phyloP scores from a whole-genome alignment of 2,888 invertebrate species.

The Habrosyne pyritoides region DNA sequence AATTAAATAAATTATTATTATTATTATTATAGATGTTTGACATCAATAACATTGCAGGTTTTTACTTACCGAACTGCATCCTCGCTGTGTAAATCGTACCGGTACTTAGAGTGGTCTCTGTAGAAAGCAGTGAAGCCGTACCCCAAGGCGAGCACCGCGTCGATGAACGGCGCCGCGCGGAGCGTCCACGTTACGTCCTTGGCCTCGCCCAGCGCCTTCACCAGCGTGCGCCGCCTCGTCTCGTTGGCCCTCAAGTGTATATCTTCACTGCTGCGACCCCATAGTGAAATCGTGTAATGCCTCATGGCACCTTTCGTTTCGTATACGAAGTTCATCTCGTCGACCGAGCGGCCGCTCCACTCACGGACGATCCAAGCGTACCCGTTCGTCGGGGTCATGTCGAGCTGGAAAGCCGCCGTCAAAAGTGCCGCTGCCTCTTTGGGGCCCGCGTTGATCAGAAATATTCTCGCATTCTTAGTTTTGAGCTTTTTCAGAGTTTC shows the following conservation, averaged over 20 bases:
- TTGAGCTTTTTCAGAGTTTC: slow-evolving; percentile 10
- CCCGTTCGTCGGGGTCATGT: slow-evolving; percentile 70
- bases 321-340: slow-evolving; percentile 2
- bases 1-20: too few species aligned
- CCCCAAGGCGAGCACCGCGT: slow-evolving; percentile 34
- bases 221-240: slow-evolving; percentile 1
- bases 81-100: slow-evolving; percentile 18
- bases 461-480: slow-evolving; percentile 85
- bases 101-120: slow-evolving; percentile 9
- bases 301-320: slow-evolving; percentile 5
- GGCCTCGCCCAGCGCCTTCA: slow-evolving; percentile 1
- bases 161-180: slow-evolving; percentile 25
- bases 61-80: slow-evolving; percentile 14
- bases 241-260: background rate
- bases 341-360: slow-evolving; percentile 27
- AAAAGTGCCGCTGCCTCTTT: slow-evolving; percentile 86
- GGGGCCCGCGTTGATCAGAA: slow-evolving; percentile 90
- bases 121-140: slow-evolving; percentile 16
- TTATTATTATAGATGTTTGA: too few species aligned
- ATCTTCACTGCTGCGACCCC: slow-evolving; percentile 21
- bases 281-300: slow-evolving; percentile 38
- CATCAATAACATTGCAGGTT: too few species aligned
- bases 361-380: slow-evolving; percentile 57
- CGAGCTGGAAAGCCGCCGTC: slow-evolving; percentile 76
- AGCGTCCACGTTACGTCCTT: slow-evolving; percentile 25